Conservation (phyloP, 1,140 invertebrate genomes). For the Steinernema khuongi region DNA sequence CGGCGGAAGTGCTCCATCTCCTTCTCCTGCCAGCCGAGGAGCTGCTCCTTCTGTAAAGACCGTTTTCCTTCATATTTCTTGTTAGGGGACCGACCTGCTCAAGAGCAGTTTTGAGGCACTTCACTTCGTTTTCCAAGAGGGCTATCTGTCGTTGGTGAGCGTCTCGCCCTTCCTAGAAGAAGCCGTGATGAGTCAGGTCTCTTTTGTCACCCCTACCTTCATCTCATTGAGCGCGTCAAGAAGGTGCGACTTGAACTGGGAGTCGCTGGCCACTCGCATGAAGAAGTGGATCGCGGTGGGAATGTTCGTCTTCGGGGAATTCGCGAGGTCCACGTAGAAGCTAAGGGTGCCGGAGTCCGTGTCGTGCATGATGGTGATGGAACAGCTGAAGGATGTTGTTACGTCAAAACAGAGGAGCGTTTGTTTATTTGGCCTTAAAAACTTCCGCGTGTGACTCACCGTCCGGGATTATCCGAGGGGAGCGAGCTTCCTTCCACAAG, state of each 20-base stretch:
- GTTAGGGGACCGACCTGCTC: not conserved
- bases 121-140: not conserved
- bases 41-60: not conserved
- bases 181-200: not conserved
- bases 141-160: not conserved
- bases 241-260: not conserved
- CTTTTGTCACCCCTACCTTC: not conserved
- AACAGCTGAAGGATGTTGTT: not conserved
- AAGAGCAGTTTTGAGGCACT: not conserved
- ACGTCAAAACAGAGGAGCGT: not conserved
- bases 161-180: not conserved
- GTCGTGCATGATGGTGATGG: not conserved
- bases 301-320: not conserved
- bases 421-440: too few relatives aligned
- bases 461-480: not conserved
- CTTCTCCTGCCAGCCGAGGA: not conserved
- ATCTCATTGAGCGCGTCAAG: not conserved
- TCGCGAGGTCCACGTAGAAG: not conserved
- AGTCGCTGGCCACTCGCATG: not conserved
- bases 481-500: not conserved
- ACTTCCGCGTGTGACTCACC: too few relatives aligned
- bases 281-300: not conserved
- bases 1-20: not conserved
- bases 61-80: not conserved
- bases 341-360: not conserved